A percentile compares a stretch with the other conserved stretches of the same genome.
phyloP scores from a whole-genome alignment of 2,888 invertebrate genomes.

The Rhodophaea formosa region DNA sequence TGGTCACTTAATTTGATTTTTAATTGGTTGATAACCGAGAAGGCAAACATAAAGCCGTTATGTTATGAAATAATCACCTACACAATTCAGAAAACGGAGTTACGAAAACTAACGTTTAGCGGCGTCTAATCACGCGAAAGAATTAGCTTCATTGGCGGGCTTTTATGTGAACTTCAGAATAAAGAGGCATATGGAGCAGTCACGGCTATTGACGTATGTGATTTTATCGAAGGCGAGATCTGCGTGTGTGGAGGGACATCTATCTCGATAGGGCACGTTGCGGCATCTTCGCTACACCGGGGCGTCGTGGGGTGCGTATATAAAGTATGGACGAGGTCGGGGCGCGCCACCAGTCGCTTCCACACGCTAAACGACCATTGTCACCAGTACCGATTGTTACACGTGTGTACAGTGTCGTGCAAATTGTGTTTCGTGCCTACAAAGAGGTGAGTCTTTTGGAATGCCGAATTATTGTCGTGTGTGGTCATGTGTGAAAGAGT shows the following conservation, averaged over 20 bases:
- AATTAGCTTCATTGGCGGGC: conserved; percentile 35
- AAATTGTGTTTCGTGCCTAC: conserved; percentile 48
- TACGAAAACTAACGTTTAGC: conserved; percentile 49
- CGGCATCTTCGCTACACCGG: conserved; percentile 55
- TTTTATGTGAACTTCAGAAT: conserved; percentile 19
- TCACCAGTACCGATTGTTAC: conserved; percentile 44
- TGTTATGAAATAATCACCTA: conserved; percentile 64
- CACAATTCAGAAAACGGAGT: conserved; percentile 41
- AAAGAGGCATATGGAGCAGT: conserved; percentile 36
- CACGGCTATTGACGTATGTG: conserved; percentile 43
- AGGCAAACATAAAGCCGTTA: conserved; percentile 45
- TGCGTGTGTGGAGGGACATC: conserved; percentile 47
- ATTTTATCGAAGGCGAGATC: conserved; percentile 38
- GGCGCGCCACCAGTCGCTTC: conserved; percentile 66
- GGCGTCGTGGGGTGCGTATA: conserved; percentile 63
- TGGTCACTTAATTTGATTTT: conserved; percentile 53
- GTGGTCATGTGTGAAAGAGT: not conserved
- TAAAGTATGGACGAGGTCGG: conserved; percentile 55
- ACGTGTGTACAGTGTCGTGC: conserved; percentile 58
- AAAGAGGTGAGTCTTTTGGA: conserved; percentile 53
- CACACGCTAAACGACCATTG: conserved; percentile 53
- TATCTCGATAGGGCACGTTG: conserved; percentile 62
- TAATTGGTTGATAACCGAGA: conserved; percentile 61
- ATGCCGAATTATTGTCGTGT: not conserved
- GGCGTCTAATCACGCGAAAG: conserved; percentile 40